Conservation (phyloP, 2,113 vertebrate species). For the Ramphastos sulfuratus region DNA sequence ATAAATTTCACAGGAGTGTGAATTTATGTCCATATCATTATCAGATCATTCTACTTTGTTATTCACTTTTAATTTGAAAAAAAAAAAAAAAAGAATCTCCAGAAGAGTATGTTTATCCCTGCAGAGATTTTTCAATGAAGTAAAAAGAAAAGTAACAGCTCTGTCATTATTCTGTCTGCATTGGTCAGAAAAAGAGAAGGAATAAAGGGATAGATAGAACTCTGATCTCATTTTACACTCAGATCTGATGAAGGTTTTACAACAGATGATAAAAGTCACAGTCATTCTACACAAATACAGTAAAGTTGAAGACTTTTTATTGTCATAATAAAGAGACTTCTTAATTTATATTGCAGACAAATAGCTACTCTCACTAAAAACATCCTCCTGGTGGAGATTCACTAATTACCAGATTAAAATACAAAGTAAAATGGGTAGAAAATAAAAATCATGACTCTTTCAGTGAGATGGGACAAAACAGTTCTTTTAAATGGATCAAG, state of each 20-base stretch:
- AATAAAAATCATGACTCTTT: neutral
- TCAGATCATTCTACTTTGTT: constrained; percentile 24
- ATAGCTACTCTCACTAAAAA: neutral
- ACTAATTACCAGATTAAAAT: neutral
- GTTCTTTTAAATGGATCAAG: neutral
- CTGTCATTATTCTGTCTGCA: neutral
- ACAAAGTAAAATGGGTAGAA: neutral
- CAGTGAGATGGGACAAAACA: neutral
- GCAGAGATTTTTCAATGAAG: constrained; percentile 17
- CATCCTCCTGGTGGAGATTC: neutral
- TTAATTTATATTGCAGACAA: neutral
- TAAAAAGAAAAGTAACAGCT: neutral
- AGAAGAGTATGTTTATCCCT: neutral
- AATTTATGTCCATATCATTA: constrained; percentile 19
- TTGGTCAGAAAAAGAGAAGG: neutral
- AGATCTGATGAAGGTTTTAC: constrained; percentile 18
- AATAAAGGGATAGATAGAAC: neutral
- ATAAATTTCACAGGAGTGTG: constrained; percentile 8
- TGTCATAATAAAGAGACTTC: neutral
- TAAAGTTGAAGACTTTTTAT: neutral
- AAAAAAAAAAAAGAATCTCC: neutral
- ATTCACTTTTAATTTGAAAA: constrained; percentile 25
- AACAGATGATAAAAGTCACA: neutral
- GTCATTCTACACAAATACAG: neutral
- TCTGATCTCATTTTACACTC: constrained; percentile 26